Evolutionary conservation across 2,797 vertebrate genomes (phyloP), one percentile per base, ranked within the genome.

Genomic region (Scyliorhinus canicula): DNA sequence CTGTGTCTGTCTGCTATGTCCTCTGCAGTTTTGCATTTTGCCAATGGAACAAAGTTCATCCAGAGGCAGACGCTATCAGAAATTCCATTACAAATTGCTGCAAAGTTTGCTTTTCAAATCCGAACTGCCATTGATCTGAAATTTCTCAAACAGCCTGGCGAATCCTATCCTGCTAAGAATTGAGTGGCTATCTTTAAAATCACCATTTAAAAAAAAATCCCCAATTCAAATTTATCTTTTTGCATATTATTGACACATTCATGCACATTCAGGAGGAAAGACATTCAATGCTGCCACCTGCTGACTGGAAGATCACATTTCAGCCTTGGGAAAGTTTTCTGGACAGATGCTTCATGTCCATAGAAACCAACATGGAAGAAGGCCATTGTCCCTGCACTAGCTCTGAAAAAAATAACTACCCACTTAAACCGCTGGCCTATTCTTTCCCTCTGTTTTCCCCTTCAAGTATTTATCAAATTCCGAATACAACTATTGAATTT

Each of bases 211-310:
- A 4, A 9, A 93, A 69, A n/a, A 24, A 44, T 50, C 40, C 44
- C 28, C 21, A 31, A 12, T 93, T 47, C 11, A 44, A 14, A 71
- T 31, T 47, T 9, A 52, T 6, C 14, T 31, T 94, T 67, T 50
- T 16, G 0, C 12, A 44, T 28, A 31, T 31, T 31, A 4, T 26
- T 31, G 24, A 8, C 44, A 74, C 5, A 0, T 3, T 55, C 44
- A 60, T 3, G 47, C 65, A 50, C 6, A 47, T 55, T 35, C 35
- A 14, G 44, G 79, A 82, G 19, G 86, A 57, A 60, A 90, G 57
- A 71, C 47, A 94, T 47, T 2, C 63, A 94, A 94, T 52, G 31
- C 93, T 94, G 67, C 67, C 93, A 94, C 93, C 93, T 94, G 50
- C 44, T 94, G 93, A 16, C 44, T 26, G 35, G 63, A 65, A 91